Conservation (phyloP, 2,888 invertebrate species). For the Zele albiditarsus region DNA sequence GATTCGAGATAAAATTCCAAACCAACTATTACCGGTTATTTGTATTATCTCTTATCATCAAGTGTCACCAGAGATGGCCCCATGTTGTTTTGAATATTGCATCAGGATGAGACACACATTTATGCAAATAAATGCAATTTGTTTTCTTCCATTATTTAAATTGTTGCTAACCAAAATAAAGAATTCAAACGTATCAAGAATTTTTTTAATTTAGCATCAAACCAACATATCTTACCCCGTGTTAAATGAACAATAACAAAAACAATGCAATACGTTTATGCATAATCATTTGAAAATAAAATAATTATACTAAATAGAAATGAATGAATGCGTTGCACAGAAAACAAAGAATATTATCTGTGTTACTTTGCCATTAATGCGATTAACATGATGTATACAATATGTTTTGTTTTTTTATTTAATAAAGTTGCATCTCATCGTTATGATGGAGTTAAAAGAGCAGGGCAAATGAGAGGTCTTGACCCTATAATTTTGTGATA, state of each 20-base stretch:
- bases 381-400: too few species aligned
- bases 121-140: neutral
- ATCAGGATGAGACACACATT: neutral
- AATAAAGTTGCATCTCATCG: neutral
- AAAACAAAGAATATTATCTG: neutral
- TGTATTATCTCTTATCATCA: constrained; percentile 13
- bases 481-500: constrained; percentile 52
- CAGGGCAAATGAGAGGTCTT: constrained; percentile 47
- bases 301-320: too few species aligned
- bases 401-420: neutral
- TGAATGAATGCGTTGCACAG: neutral
- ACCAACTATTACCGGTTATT: constrained; percentile 37
- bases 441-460: constrained; percentile 13
- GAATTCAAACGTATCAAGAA: neutral
- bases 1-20: constrained; percentile 10
- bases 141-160: neutral
- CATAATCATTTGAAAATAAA: neutral
- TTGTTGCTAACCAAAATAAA: neutral
- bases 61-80: neutral
- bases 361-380: too few species aligned
- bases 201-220: neutral
- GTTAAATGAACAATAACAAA: neutral
- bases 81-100: neutral
- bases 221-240: neutral
- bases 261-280: neutral